phyloP scores from a whole-genome alignment of 2,888 invertebrate genomes.

The Poecilobothrus nobilitatus region DNA sequence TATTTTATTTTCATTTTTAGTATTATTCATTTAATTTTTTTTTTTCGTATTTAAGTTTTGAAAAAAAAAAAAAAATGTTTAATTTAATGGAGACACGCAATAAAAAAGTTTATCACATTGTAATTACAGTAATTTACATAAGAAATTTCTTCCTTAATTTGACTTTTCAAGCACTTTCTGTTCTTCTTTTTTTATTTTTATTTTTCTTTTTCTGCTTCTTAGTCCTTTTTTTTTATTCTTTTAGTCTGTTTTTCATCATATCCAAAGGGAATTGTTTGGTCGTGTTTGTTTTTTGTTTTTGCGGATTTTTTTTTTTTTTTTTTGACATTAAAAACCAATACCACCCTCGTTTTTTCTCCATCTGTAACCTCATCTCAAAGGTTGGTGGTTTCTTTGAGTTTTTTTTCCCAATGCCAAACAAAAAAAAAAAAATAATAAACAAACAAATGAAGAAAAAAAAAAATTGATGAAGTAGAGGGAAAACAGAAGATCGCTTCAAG shows the following conservation, averaged over 20 bases:
- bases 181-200: not conserved
- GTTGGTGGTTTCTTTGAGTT: not conserved
- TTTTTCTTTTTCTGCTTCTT: not conserved
- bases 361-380: too few relatives aligned
- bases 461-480: too few relatives aligned
- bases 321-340: not conserved
- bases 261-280: not conserved
- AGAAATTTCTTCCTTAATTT: slow-evolving; percentile 11
- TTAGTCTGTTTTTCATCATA: not conserved
- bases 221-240: not conserved
- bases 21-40: too few relatives aligned
- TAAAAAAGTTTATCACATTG: slow-evolving; percentile 14
- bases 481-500: too few relatives aligned
- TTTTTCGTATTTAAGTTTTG: too few relatives aligned
- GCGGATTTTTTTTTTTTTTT: not conserved
- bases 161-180: not conserved
- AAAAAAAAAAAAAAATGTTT: not conserved
- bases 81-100: slow-evolving; percentile 12
- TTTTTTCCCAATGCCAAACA: not conserved
- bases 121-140: slow-evolving; percentile 13
- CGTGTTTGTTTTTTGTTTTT: not conserved
- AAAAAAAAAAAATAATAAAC: too few relatives aligned
- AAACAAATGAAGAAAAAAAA: too few relatives aligned
- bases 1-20: too few relatives aligned
- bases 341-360: not conserved